Evolutionary conservation across 2,888 invertebrate genomes (phyloP).

Genomic region (Sarcophaga variegata): DNA sequence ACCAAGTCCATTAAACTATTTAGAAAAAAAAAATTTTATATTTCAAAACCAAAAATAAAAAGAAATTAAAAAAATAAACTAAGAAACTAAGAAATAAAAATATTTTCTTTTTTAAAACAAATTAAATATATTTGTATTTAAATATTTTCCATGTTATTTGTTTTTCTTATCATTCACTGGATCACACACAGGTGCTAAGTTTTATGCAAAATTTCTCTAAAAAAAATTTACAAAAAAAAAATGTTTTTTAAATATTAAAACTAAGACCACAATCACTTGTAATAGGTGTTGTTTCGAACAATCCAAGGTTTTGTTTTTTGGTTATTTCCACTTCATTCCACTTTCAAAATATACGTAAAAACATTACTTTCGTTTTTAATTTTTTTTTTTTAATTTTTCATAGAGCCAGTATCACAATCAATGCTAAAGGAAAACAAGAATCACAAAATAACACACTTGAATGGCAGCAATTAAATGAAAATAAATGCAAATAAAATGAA

Average conservation of each 20-base stretch:
- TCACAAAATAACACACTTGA: conserved; percentile 17
- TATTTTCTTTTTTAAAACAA: background rate
- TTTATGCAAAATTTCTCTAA: conserved; percentile 42
- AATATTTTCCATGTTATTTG: background rate
- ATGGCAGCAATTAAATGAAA: conserved; percentile 54
- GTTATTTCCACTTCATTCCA: conserved; percentile 57
- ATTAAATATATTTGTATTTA: conserved; percentile 5
- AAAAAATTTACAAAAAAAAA: conserved; percentile 1
- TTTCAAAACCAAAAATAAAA: background rate
- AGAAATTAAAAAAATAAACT: background rate
- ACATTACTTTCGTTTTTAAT: background rate
- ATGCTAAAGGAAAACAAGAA: conserved; percentile 31
- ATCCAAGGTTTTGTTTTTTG: background rate
- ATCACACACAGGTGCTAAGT: conserved; percentile 38
- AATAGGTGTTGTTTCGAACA: background rate
- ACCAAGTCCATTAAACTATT: conserved; percentile 64
- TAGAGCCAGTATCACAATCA: conserved; percentile 34
- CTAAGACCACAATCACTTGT: conserved; percentile 41
- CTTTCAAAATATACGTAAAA: background rate
- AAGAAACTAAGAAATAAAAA: background rate
- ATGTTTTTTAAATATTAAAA: conserved; percentile 6
- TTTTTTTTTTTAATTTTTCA: conserved; percentile 25
- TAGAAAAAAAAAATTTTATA: background rate
- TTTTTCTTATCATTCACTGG: conserved; percentile 37
- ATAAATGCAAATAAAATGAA: conserved; percentile 1